A percentile compares a stretch with the other conserved stretches of the same genome.
Conservation (phyloP, 2,888 invertebrate genomes). For the Schrankia costaestrigalis region DNA sequence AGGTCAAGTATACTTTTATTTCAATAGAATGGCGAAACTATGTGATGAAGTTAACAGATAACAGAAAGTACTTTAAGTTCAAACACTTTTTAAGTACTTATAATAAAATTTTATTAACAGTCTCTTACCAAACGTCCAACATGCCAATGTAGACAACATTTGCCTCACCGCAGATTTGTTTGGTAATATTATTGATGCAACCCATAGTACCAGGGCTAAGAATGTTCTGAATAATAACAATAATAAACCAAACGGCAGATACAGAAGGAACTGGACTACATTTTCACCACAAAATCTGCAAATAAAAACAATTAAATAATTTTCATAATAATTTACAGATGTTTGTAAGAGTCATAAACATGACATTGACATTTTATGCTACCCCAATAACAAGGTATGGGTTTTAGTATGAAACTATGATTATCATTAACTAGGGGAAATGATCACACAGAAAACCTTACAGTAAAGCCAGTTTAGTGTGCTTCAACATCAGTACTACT, state of each 20-base stretch:
- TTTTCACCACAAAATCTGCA: conserved; percentile 79
- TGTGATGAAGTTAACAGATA: no score
- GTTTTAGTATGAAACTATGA: no score
- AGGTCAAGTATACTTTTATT: no score
- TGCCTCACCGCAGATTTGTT: conserved; percentile 78
- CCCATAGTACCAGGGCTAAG: conserved; percentile 75
- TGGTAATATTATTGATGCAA: conserved; percentile 79
- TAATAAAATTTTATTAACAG: background rate
- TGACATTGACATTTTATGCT: no score
- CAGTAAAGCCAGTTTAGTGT: no score
- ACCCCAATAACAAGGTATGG: no score
- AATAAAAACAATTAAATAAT: conserved; percentile 9
- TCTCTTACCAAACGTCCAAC: conserved; percentile 79
- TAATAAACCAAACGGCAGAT: conserved; percentile 79
- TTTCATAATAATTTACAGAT: background rate
- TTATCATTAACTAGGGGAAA: no score
- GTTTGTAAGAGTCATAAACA: no score
- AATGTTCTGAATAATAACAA: conserved; percentile 72
- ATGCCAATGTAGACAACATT: conserved; percentile 79
- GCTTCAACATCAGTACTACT: no score
- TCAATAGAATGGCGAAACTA: no score
- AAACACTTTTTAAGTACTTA: background rate
- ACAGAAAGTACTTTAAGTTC: no score
- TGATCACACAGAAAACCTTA: no score
- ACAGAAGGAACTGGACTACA: conserved; percentile 74